Evolutionary conservation across 1,140 invertebrate genomes (phyloP).

Genomic region (Holotrichia oblita): DNA sequence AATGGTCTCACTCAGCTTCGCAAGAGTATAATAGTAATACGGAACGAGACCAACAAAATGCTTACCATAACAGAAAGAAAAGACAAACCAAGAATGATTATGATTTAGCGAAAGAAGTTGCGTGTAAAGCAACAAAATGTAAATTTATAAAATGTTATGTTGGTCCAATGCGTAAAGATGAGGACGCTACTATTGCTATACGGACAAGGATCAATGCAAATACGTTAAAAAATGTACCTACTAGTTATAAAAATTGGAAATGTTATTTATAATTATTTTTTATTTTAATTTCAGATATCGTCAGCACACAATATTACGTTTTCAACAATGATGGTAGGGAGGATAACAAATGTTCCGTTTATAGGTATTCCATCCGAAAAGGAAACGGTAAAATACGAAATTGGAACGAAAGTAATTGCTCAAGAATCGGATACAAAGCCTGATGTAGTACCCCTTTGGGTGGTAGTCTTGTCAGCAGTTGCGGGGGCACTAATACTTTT

Average conservation of each 20-base stretch:
- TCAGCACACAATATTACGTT: slow-evolving; percentile 68
- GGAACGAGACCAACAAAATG: background rate
- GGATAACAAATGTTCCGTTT: slow-evolving; percentile 78
- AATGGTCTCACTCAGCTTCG: background rate
- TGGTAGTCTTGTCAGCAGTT: slow-evolving; percentile 86
- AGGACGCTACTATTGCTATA: slow-evolving; percentile 80
- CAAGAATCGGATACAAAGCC: slow-evolving; percentile 68
- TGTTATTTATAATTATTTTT: background rate
- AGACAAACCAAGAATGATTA: slow-evolving; percentile 44
- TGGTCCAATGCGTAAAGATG: slow-evolving; percentile 73
- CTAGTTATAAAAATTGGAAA: background rate
- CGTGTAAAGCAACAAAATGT: slow-evolving; percentile 79
- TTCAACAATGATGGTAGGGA: slow-evolving; percentile 78
- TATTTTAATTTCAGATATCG: slow-evolving; percentile 62
- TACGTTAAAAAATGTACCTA: slow-evolving; percentile 77
- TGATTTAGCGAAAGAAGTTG: slow-evolving; percentile 52
- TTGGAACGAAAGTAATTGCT: slow-evolving; percentile 74
- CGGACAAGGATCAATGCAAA: slow-evolving; percentile 80
- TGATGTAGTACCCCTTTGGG: slow-evolving; percentile 86
- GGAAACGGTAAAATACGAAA: slow-evolving; percentile 66
- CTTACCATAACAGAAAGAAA: slow-evolving; percentile 44
- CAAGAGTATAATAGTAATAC: background rate
- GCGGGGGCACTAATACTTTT: slow-evolving; percentile 84
- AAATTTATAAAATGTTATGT: slow-evolving; percentile 77
- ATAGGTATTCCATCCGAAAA: slow-evolving; percentile 72